Conservation (phyloP, 2,888 invertebrate genomes). For the Nomada goodeniana region DNA sequence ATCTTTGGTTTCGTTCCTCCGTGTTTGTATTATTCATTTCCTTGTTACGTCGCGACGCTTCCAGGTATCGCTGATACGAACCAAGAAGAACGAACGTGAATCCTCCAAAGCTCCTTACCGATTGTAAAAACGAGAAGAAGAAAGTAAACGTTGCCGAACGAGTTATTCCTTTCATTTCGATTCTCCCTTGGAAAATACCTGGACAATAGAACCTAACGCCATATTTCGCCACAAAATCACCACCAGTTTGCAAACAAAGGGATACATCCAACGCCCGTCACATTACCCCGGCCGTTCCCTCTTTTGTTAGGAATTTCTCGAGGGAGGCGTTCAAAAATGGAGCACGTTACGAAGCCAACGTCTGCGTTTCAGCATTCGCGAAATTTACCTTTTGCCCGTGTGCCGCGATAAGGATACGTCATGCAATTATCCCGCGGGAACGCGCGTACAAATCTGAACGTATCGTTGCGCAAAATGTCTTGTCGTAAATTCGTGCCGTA, state of each 20-base stretch:
- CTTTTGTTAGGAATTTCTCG: conserved; percentile 10
- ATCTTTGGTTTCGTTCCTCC: neutral
- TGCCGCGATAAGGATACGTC: conserved; percentile 13
- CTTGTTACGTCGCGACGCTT: neutral
- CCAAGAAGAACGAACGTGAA: neutral
- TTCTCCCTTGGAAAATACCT: neutral
- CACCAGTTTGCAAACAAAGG: conserved; percentile 32
- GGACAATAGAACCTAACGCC: conserved; percentile 3
- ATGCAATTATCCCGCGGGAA: conserved; percentile 1
- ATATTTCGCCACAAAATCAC: conserved; percentile 17
- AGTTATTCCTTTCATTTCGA: neutral
- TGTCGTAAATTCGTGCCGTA: conserved; percentile 10
- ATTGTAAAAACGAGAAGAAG: neutral
- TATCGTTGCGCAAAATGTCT: conserved; percentile 7
- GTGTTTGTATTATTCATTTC: neutral
- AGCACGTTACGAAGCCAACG: conserved; percentile 8
- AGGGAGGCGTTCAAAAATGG: neutral
- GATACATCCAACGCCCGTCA: conserved; percentile 22
- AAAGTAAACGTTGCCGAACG: neutral
- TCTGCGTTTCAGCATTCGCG: conserved; percentile 8
- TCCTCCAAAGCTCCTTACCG: neutral
- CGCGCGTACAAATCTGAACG: conserved; percentile 13
- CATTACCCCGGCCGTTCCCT: conserved; percentile 10
- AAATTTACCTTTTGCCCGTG: conserved; percentile 4
- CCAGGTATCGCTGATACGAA: neutral